These are phyloP conservation scores for Bombylius major DNA, from an alignment of 2,888 invertebrate species.

Conservation along the genomic window DNA sequence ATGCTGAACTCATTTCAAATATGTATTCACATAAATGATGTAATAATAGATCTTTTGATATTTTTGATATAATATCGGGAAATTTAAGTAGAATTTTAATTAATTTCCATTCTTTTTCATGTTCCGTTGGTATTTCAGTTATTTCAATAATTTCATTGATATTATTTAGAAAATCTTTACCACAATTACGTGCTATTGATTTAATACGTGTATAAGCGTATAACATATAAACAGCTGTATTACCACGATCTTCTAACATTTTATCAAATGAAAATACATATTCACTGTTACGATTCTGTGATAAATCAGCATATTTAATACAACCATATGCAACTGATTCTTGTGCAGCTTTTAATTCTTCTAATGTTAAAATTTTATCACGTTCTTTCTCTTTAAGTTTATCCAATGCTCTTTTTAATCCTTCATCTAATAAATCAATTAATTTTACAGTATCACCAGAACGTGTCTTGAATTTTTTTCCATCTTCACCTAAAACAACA, in stretches of 20 bases:
- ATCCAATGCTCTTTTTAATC: slow-evolving; percentile 63
- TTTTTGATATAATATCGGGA: slow-evolving; percentile 73
- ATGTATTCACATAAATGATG: slow-evolving; percentile 90
- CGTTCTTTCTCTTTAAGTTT: slow-evolving; percentile 80
- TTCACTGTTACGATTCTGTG: slow-evolving; percentile 83
- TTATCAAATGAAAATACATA: slow-evolving; percentile 98
- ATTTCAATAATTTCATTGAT: slow-evolving; percentile 46
- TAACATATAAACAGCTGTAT: slow-evolving; percentile 94
- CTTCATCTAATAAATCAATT: slow-evolving; percentile 82
- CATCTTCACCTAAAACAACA: slow-evolving; percentile 94
- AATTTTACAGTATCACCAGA: slow-evolving; percentile 92
- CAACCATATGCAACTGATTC: slow-evolving; percentile 95
- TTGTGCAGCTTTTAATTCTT: slow-evolving; percentile 72
- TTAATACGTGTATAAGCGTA: slow-evolving; percentile 91
- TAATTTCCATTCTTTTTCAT: slow-evolving; percentile 90
- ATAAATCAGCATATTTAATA: slow-evolving; percentile 95
- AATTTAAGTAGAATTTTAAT: slow-evolving; percentile 77
- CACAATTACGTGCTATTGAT: slow-evolving; percentile 64
- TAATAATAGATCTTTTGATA: slow-evolving; percentile 66
- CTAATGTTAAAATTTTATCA: slow-evolving; percentile 63
- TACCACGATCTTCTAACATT: slow-evolving; percentile 98
- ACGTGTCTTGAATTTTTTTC: slow-evolving; percentile 96
- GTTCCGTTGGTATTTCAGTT: slow-evolving; percentile 54
- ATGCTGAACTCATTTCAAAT: slow-evolving; percentile 85
- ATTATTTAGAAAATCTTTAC: slow-evolving; percentile 45